A percentile compares a stretch with the other conserved stretches of the same genome.
These are phyloP conservation scores for Linepithema humile DNA, from an alignment of 1,140 invertebrate species.

Conservation along the genomic window DNA sequence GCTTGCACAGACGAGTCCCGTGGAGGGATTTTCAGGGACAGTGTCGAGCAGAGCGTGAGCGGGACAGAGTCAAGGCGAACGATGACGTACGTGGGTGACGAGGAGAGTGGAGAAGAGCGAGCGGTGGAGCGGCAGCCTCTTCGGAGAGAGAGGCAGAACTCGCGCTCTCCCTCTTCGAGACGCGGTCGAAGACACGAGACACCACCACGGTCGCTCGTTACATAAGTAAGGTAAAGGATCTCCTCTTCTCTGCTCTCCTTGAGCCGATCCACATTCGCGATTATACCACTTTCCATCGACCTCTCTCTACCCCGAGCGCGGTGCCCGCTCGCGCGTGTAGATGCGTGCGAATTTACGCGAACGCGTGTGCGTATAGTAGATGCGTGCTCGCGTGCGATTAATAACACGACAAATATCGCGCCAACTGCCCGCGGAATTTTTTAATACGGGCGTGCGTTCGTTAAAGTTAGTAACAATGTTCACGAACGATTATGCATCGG, in stretches of 20 bases:
- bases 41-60: conserved; percentile 16
- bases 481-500: neutral
- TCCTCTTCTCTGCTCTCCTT: conserved; percentile 79
- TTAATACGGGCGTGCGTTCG: neutral
- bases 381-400: neutral
- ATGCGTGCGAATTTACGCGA: conserved; percentile 20
- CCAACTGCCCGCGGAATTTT: neutral
- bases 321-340: conserved; percentile 3
- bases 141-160: conserved; percentile 24
- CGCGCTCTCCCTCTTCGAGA: conserved; percentile 63
- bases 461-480: neutral
- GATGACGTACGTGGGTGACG: conserved; percentile 45
- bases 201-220: conserved; percentile 77
- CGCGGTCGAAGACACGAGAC: conserved; percentile 81
- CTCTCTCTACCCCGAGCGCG: conserved; percentile 70
- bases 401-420: conserved; percentile 15
- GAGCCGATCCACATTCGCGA: conserved; percentile 81
- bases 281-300: conserved; percentile 83
- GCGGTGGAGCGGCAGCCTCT: conserved; percentile 24
- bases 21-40: conserved; percentile 66
- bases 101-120: conserved; percentile 37
- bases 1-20: conserved; percentile 1
- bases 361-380: neutral
- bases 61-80: conserved; percentile 39
- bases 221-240: conserved; percentile 82